Conservation (phyloP, 2,797 vertebrate species). For the Chelon auratus region DNA sequence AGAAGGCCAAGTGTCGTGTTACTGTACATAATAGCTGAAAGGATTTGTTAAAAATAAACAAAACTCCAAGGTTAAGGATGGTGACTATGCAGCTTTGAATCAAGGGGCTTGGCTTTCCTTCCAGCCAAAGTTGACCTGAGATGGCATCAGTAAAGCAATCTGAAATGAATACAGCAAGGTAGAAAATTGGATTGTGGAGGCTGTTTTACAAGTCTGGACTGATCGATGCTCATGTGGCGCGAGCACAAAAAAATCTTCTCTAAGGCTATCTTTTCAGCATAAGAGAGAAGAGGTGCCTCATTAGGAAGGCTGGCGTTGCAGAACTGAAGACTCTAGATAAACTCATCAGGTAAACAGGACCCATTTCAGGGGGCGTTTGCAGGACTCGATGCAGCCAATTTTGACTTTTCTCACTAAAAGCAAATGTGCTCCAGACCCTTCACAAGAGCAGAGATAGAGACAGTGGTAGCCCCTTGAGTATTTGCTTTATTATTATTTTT, state of each 20-base stretch:
- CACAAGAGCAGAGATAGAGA: conserved; percentile 41
- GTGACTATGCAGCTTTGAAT: conserved; percentile 17
- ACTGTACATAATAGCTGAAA: background rate
- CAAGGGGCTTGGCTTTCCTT: conserved; percentile 35
- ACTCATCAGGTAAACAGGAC: conserved; percentile 50
- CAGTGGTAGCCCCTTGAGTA: conserved; percentile 41
- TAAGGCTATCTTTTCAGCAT: conserved; percentile 73
- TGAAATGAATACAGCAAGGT: conserved; percentile 59
- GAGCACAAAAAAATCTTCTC: conserved; percentile 71
- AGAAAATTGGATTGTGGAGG: conserved; percentile 68
- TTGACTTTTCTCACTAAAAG: conserved; percentile 39
- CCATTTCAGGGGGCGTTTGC: conserved; percentile 17
- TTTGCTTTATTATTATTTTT: conserved; percentile 37
- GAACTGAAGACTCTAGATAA: conserved; percentile 47
- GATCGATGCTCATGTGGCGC: conserved; percentile 63
- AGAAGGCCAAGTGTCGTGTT: background rate
- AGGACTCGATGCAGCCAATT: conserved; percentile 30
- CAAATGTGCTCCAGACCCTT: conserved; percentile 38
- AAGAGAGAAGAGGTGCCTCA: conserved; percentile 58
- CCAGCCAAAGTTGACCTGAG: conserved; percentile 43
- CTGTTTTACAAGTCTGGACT: conserved; percentile 75
- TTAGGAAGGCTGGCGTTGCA: conserved; percentile 52
- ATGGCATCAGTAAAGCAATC: conserved; percentile 49
- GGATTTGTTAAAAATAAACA: background rate
- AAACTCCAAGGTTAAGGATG: background rate